These are phyloP conservation scores for Stenolophus ochropezus DNA, from an alignment of 2,888 invertebrate genomes.

Conservation along the genomic window DNA sequence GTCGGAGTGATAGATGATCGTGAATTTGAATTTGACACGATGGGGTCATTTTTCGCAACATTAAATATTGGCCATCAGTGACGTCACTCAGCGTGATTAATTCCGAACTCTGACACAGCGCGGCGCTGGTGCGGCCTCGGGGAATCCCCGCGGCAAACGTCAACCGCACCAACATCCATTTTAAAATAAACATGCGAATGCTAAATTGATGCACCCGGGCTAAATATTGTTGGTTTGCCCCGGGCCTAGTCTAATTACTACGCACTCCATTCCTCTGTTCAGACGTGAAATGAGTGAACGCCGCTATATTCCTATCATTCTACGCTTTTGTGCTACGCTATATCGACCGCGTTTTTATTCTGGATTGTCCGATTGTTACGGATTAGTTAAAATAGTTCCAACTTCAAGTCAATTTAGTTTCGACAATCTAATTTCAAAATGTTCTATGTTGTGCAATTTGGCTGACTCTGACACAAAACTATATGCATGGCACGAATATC, in stretches of 20 bases:
- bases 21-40: too few relatives aligned
- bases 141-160: conserved; percentile 27
- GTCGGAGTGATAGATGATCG: too few relatives aligned
- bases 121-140: conserved; percentile 35
- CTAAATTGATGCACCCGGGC: conserved; percentile 63
- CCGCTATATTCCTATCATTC: background rate
- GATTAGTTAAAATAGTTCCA: conserved; percentile 4
- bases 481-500: too few relatives aligned
- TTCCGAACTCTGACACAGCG: conserved; percentile 43
- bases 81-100: conserved; percentile 53
- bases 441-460: background rate
- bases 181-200: conserved; percentile 64
- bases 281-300: conserved; percentile 38
- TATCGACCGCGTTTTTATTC: conserved; percentile 6
- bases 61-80: conserved; percentile 51
- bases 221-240: conserved; percentile 61
- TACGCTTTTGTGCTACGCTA: background rate
- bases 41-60: conserved; percentile 51
- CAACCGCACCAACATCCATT: conserved; percentile 61
- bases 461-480: background rate
- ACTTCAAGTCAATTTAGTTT: background rate
- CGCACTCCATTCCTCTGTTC: conserved; percentile 27
- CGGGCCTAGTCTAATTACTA: conserved; percentile 46
- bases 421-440: background rate
- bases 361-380: conserved; percentile 5